A percentile compares a stretch with the other conserved stretches of the same genome.
phyloP scores from a whole-genome alignment of 1,140 invertebrate genomes.

The Andricus grossulariae region DNA sequence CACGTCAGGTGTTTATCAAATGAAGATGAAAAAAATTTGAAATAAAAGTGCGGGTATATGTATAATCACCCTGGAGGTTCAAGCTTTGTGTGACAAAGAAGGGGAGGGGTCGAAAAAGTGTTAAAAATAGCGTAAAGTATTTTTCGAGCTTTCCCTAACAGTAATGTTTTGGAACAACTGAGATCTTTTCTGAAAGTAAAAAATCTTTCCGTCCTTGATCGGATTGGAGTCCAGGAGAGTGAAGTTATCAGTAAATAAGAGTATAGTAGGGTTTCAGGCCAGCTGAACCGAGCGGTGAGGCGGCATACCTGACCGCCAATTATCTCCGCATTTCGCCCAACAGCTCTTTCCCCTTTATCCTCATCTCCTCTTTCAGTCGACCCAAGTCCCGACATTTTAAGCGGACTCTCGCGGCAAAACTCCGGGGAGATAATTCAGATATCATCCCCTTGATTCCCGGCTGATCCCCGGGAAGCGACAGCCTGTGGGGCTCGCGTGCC shows the following conservation, averaged over 20 bases:
- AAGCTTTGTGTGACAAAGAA: too few relatives aligned
- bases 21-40: too few relatives aligned
- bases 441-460: constrained; percentile 59
- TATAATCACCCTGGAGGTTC: too few relatives aligned
- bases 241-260: not conserved
- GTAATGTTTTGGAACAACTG: too few relatives aligned
- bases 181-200: not conserved
- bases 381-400: constrained; percentile 37
- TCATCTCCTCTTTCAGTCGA: constrained; percentile 1
- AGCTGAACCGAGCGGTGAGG: constrained; percentile 2
- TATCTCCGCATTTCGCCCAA: constrained; percentile 62
- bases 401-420: constrained; percentile 48
- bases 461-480: constrained; percentile 49
- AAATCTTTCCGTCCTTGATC: not conserved
- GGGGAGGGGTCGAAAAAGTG: too few relatives aligned
- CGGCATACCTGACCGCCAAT: constrained; percentile 63
- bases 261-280: not conserved
- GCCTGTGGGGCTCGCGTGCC: constrained; percentile 61
- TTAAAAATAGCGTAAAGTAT: too few relatives aligned
- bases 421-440: constrained; percentile 61
- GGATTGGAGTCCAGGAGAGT: not conserved
- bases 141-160: too few relatives aligned
- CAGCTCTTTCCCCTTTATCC: constrained; percentile 45
- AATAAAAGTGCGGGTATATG: too few relatives aligned
- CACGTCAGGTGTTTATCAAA: too few relatives aligned